A percentile compares a stretch with the other conserved stretches of the same genome.
Conservation (phyloP, 1,140 invertebrate species). For the Panagrolaimus sp. region DNA sequence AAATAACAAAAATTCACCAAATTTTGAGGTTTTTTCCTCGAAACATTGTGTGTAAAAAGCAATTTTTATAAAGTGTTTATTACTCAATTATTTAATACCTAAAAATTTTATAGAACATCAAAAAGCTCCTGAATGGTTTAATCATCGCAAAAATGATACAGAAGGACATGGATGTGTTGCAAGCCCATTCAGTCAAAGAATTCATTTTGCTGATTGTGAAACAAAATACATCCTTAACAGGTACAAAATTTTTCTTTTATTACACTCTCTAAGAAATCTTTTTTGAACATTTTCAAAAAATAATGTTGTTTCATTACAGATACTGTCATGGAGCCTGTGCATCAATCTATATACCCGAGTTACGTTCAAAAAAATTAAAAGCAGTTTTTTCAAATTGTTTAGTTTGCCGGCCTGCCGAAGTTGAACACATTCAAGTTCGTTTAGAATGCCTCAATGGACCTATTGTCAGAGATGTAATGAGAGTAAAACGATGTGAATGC, state of each 20-base stretch:
- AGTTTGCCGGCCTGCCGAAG: conserved; percentile 44
- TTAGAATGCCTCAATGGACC: conserved; percentile 40
- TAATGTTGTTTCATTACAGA: no score
- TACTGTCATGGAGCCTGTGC: conserved; percentile 49
- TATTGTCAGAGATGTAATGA: conserved; percentile 30
- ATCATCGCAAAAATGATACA: no score
- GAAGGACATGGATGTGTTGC: no score
- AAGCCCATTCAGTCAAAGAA: conserved; percentile 38
- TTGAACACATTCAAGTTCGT: conserved; percentile 34
- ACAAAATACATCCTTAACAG: conserved; percentile 41
- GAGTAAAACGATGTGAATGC: conserved; percentile 41
- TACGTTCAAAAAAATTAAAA: conserved; percentile 46
- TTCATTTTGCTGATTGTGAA: conserved; percentile 36
- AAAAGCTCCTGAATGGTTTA: no score
- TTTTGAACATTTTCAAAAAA: no score
- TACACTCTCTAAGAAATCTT: background rate
- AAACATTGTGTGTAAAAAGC: no score
- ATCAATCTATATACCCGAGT: conserved; percentile 44
- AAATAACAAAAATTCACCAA: no score
- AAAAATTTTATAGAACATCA: no score
- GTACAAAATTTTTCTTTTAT: conserved; percentile 26
- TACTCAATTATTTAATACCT: no score
- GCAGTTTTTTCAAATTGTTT: conserved; percentile 47
- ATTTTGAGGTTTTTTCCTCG: no score
- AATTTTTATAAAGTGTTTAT: no score